Conservation (phyloP, 2,888 invertebrate species). For the Elmis aenea region DNA sequence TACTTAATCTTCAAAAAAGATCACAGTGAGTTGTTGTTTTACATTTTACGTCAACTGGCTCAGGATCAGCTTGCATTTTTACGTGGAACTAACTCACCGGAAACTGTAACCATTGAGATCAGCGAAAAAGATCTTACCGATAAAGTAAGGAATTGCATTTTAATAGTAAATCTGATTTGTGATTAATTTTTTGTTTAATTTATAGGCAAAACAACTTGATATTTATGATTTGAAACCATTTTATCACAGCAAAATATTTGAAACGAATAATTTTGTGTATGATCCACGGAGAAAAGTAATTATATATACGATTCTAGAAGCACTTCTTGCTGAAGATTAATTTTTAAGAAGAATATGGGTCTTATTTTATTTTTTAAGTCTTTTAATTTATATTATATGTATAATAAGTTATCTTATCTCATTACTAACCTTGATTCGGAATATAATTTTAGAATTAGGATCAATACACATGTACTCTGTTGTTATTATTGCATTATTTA, state of each 20-base stretch:
- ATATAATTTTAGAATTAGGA: too few species aligned
- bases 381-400: too few species aligned
- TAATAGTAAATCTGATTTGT: constrained; percentile 5
- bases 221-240: constrained; percentile 85
- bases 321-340: constrained; percentile 25
- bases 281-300: constrained; percentile 82
- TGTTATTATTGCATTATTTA: too few species aligned
- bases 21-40: constrained; percentile 92
- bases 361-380: too few species aligned
- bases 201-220: constrained; percentile 86
- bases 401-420: too few species aligned
- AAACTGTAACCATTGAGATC: constrained; percentile 69
- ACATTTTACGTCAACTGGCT: constrained; percentile 87
- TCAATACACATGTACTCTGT: too few species aligned
- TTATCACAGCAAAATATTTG: constrained; percentile 87
- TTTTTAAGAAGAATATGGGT: too few species aligned
- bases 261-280: constrained; percentile 79
- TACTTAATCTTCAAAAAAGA: constrained; percentile 93
- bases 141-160: constrained; percentile 34
- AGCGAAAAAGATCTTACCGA: constrained; percentile 78
- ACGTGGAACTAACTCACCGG: constrained; percentile 60
- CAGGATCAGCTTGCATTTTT: constrained; percentile 87
- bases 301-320: constrained; percentile 70
- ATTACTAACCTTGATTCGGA: too few species aligned
- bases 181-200: constrained; percentile 33